A percentile compares a stretch with the other conserved stretches of the same genome.
These are phyloP conservation scores for Jaculus jaculus DNA, from an alignment of 2,113 vertebrate species.

Conservation along the genomic window DNA sequence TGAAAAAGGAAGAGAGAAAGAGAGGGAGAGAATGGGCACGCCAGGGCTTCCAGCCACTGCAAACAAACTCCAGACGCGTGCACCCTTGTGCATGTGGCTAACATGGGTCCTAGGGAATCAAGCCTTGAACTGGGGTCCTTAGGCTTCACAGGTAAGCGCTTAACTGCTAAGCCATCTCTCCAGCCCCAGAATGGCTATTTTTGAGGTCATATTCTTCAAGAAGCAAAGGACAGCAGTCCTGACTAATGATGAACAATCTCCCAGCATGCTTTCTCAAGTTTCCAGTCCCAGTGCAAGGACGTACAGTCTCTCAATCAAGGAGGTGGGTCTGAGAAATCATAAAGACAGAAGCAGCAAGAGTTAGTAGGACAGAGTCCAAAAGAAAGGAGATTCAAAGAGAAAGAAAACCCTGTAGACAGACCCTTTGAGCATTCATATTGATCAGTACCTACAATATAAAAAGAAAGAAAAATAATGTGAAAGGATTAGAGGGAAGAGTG, in stretches of 20 bases:
- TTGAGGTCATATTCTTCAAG: not conserved
- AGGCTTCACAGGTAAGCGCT: too few relatives aligned
- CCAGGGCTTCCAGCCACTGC: too few relatives aligned
- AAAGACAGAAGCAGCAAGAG: not conserved
- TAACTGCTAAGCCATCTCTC: too few relatives aligned
- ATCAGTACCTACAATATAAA: not conserved
- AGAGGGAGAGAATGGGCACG: too few relatives aligned
- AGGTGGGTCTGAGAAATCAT: not conserved
- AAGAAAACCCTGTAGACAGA: not conserved
- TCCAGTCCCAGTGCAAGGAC: not conserved
- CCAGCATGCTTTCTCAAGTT: not conserved
- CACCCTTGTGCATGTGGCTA: too few relatives aligned
- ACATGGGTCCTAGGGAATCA: too few relatives aligned
- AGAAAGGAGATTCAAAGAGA: not conserved
- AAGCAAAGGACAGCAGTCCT: not conserved
- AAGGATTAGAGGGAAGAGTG: not conserved
- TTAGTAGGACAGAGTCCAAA: not conserved
- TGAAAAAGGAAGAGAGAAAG: too few relatives aligned
- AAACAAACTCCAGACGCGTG: too few relatives aligned
- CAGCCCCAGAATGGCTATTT: not conserved
- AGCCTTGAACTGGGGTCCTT: too few relatives aligned
- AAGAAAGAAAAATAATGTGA: not conserved
- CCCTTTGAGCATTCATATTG: not conserved
- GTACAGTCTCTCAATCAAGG: not conserved
- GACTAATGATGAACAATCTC: not conserved